phyloP scores from a whole-genome alignment of 2,888 invertebrate genomes.

The Microdon myrmicae region DNA sequence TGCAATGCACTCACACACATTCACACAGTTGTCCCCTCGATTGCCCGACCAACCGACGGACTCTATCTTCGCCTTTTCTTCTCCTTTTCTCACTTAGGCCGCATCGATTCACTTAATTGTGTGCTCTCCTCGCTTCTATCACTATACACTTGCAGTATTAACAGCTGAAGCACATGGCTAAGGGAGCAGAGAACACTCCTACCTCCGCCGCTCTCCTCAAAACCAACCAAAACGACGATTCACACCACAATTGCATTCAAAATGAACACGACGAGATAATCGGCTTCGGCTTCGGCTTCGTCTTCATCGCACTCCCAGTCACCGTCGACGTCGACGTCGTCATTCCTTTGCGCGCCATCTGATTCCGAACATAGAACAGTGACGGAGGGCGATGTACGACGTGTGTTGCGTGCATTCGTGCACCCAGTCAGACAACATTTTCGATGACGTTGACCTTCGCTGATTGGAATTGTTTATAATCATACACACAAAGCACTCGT shows the following conservation, averaged over 20 bases:
- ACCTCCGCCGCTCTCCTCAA: too few relatives aligned
- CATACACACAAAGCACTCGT: conserved; percentile 3
- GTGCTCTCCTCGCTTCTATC: conserved; percentile 19
- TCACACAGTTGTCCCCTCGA: not conserved
- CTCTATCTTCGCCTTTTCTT: not conserved
- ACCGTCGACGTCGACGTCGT: too few relatives aligned
- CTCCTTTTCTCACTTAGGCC: conserved; percentile 1
- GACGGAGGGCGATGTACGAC: not conserved
- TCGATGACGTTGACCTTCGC: conserved; percentile 53
- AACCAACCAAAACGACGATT: too few relatives aligned
- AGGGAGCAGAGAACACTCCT: conserved; percentile 7
- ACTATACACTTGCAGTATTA: conserved; percentile 26
- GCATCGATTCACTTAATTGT: not conserved
- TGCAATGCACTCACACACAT: conserved; percentile 16
- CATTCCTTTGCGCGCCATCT: too few relatives aligned
- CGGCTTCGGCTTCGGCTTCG: too few relatives aligned
- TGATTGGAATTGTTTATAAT: conserved; percentile 45
- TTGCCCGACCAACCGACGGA: not conserved
- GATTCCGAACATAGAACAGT: too few relatives aligned
- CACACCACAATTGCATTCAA: conserved; percentile 8
- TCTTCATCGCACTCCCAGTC: too few relatives aligned
- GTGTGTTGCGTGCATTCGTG: conserved; percentile 37
- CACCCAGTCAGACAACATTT: conserved; percentile 48
- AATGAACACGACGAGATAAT: not conserved
- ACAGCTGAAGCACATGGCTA: conserved; percentile 25